Evolutionary conservation across 2,113 vertebrate genomes (phyloP).

Genomic region (Erythrocebus patas): DNA sequence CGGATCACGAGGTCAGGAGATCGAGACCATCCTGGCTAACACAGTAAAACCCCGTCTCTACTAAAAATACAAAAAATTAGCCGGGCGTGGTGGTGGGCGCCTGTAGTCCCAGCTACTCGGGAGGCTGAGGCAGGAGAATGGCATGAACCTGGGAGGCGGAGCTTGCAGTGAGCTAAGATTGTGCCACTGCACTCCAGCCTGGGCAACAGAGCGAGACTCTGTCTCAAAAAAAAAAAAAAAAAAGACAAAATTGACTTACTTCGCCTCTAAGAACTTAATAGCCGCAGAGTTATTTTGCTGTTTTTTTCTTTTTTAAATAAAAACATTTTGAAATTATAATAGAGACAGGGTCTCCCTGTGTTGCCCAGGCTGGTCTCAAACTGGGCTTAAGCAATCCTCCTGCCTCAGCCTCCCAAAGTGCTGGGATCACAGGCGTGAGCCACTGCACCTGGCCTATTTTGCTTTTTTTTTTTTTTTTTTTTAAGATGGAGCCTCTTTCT

Average conservation of each 20-base stretch:
- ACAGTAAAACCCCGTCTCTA: too few species aligned
- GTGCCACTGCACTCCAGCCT: not conserved
- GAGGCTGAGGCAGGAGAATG: not conserved
- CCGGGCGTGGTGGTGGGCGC: accelerated
- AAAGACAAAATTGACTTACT: not conserved
- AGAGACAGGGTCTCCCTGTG: not conserved
- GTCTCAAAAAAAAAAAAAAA: not conserved
- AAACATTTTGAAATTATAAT: not conserved
- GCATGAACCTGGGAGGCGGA: not conserved
- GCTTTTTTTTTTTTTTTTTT: too few species aligned
- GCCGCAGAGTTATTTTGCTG: not conserved
- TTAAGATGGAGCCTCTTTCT: too few species aligned
- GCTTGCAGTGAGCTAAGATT: not conserved
- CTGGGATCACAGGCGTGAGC: too few species aligned
- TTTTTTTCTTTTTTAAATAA: not conserved
- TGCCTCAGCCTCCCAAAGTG: not conserved
- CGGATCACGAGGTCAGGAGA: too few species aligned
- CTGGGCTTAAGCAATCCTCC: not conserved
- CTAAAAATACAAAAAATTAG: not conserved
- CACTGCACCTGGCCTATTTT: too few species aligned
- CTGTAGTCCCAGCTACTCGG: not conserved
- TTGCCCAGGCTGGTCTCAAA: not conserved
- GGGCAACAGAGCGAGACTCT: not conserved
- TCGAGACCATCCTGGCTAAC: too few species aligned
- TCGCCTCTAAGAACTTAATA: not conserved